phyloP scores from a whole-genome alignment of 2,797 vertebrate species.

The Cossypha polioptera region DNA sequence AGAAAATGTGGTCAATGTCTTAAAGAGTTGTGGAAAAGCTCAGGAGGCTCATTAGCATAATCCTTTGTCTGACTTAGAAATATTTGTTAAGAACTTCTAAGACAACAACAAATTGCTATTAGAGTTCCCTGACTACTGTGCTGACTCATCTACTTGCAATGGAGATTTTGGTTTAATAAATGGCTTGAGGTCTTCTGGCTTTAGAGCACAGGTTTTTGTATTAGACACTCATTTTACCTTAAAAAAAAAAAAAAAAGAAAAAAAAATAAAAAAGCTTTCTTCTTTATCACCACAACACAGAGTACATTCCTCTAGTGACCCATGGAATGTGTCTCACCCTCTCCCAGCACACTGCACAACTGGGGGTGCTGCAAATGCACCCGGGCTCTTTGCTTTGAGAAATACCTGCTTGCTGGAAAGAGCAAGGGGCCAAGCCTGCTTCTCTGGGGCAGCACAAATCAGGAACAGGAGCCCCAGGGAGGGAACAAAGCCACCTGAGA shows the following conservation, averaged over 20 bases:
- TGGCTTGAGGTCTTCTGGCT: neutral
- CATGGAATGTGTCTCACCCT: neutral
- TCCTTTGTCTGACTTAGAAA: neutral
- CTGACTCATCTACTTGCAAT: neutral
- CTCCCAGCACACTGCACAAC: fast-evolving
- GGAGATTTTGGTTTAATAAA: neutral
- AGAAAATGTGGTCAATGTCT: neutral
- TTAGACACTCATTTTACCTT: neutral
- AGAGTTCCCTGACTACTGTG: neutral
- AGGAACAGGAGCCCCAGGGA: neutral
- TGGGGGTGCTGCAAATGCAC: neutral
- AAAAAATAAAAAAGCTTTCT: neutral
- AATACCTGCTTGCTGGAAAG: neutral
- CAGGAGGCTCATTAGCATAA: neutral
- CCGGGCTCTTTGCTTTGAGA: neutral
- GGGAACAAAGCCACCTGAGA: neutral
- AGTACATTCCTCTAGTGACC: neutral
- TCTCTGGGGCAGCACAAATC: neutral
- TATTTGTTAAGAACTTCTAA: neutral
- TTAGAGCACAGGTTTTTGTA: neutral
- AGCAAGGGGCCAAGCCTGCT: neutral
- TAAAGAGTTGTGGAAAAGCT: neutral
- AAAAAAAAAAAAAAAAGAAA: neutral
- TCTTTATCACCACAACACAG: neutral
- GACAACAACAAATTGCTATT: neutral